Base-by-base conservation (phyloP, 1,140 invertebrate species). In the Holcopasites calliopsidis region DNA sequence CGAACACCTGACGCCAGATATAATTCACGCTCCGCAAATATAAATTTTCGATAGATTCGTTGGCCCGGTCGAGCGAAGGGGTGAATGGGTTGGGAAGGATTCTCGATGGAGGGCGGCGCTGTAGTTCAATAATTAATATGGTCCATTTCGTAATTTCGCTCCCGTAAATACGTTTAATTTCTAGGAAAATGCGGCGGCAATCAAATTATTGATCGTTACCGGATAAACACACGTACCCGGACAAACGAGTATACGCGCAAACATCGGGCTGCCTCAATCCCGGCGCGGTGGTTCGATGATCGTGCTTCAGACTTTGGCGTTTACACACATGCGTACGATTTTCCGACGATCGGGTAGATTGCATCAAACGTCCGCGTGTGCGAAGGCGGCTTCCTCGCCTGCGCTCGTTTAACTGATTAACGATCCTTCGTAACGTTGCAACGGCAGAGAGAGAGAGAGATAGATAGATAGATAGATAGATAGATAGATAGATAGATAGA, bases 1-100 rank as follows among this genome's bases (percentile, higher is more conserved):
- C 62, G 71, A 74, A 35, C 71, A 74, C 71, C 71, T 66, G 71
- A 66, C 71, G 71, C 71, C 23, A 26, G 50, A 23, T 66, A 74
- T 74, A 74, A 74, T 74, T 74, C 62, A 74, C 71, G 61, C 3
- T 66, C 61, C 38, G 49, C 71, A 74, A 74, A 74, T 74, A 74
- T 74, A 74, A 74, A 74, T 74, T 55, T 47, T 40, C 61, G 71
- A 73, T 72, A 73, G 54, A 74, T 74, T 74, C 33, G 40, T 23
- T 38, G 38, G 26, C 26, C 21, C 2, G 18, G 4, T 6, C 2
- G n/a, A 2, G 11, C 5, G 16, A 26, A 28, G 26, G 16, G 1
- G 8, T 11, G 21, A 23, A 11, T 13, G 16, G 35, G 28, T n/a
- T 42, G 33, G 23, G 21, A 61, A 42, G 10, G 26, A 44, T 33